phyloP scores from a whole-genome alignment of 2,888 invertebrate species.

The Tenthredo notha region DNA sequence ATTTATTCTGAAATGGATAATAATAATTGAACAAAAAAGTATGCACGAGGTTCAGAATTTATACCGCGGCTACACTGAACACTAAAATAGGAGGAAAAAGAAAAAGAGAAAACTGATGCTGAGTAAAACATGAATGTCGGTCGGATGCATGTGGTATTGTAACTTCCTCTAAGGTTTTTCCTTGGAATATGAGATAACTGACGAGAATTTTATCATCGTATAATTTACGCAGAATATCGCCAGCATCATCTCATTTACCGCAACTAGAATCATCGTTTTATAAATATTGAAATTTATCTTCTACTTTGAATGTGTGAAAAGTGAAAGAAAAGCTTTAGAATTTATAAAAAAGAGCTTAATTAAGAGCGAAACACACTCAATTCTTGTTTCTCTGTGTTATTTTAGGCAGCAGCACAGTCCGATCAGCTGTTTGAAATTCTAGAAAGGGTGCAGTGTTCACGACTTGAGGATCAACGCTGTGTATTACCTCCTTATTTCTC shows the following conservation, averaged over 20 bases:
- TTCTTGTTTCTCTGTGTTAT: conserved; percentile 47
- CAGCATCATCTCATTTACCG: background rate
- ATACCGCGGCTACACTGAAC: background rate
- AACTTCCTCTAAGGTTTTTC: conserved; percentile 6
- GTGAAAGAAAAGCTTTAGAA: background rate
- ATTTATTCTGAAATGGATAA: background rate
- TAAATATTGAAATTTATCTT: background rate
- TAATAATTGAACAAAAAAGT: background rate
- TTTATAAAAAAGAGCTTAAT: background rate
- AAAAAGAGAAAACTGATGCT: background rate
- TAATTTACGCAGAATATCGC: background rate
- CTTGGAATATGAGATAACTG: conserved; percentile 1
- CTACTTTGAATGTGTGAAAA: background rate
- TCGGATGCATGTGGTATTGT: conserved; percentile 1
- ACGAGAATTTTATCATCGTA: background rate
- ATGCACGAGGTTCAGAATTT: background rate
- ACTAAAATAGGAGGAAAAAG: background rate
- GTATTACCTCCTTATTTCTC: conserved; percentile 93
- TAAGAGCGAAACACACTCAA: background rate
- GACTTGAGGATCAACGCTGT: conserved; percentile 98
- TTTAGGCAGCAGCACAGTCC: conserved; percentile 77
- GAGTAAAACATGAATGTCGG: background rate
- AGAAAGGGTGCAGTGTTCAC: conserved; percentile 95
- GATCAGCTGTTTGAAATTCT: conserved; percentile 94
- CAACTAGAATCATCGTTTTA: background rate